A percentile compares a stretch with the other conserved stretches of the same genome.
Evolutionary conservation across 2,113 vertebrate species (phyloP).

Genomic region (Apaloderma vittatum): DNA sequence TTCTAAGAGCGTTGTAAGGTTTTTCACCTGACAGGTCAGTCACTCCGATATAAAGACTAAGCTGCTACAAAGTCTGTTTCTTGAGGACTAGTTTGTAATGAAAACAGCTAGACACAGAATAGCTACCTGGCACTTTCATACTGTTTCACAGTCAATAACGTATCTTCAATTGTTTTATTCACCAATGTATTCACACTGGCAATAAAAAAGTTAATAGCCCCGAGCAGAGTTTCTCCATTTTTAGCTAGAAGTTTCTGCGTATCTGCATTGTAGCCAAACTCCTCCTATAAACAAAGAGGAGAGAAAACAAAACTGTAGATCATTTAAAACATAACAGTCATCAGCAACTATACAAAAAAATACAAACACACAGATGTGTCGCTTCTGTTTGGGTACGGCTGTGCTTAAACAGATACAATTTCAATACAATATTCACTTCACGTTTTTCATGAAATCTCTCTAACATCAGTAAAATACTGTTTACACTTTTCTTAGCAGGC

Average conservation of each 20-base stretch:
- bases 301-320: conserved; percentile 51
- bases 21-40: not conserved
- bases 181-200: conserved; percentile 94
- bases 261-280: conserved; percentile 98
- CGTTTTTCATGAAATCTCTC: not conserved
- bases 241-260: conserved; percentile 97
- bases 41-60: not conserved
- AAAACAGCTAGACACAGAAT: not conserved
- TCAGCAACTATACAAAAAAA: conserved; percentile 19
- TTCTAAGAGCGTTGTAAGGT: not conserved
- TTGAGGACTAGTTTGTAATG: not conserved
- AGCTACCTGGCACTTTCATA: conserved; percentile 94
- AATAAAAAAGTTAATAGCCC: conserved; percentile 97
- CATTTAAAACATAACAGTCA: conserved; percentile 29
- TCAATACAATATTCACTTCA: not conserved
- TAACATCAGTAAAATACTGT: not conserved
- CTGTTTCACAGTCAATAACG: conserved; percentile 95
- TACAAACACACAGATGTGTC: not conserved
- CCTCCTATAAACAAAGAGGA: conserved; percentile 88
- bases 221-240: conserved; percentile 96
- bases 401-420: not conserved
- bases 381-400: not conserved
- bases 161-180: conserved; percentile 99
- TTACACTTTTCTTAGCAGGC: not conserved
- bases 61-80: not conserved